These are phyloP conservation scores for Notechis scutatus DNA, from an alignment of 2,113 vertebrate species.

Conservation along the genomic window DNA sequence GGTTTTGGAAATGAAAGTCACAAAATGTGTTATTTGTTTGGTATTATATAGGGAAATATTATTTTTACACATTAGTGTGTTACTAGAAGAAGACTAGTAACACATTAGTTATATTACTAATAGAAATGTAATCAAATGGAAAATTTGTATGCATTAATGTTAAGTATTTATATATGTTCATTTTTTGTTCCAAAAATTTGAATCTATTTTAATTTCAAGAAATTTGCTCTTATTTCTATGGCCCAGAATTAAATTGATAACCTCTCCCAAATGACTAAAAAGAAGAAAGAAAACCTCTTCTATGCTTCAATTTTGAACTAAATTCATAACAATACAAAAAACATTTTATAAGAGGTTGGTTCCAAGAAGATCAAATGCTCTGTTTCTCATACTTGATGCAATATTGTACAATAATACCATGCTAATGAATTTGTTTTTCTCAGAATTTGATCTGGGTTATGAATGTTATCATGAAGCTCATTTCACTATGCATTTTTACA, in stretches of 20 bases:
- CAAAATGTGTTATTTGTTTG: background rate
- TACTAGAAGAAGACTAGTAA: background rate
- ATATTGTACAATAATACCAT: conserved; percentile 12
- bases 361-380: background rate
- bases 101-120: background rate
- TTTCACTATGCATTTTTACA: conserved; percentile 51
- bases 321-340: background rate
- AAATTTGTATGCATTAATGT: background rate
- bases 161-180: accelerated
- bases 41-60: background rate
- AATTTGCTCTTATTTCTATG: background rate
- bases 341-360: background rate
- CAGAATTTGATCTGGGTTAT: conserved; percentile 31
- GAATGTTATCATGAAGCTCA: conserved; percentile 45
- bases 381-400: conserved; percentile 20
- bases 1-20: background rate
- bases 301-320: background rate
- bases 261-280: background rate
- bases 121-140: background rate
- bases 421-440: conserved; percentile 55
- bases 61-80: background rate
- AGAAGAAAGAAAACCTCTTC: background rate
- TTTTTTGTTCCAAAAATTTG: background rate
- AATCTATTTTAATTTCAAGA: background rate
- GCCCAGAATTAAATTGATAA: background rate